Percentiles rank a stretch among this genome's conserved stretches.
Evolutionary conservation across 2,113 vertebrate species (phyloP).

Genomic region (Condylura cristata): DNA sequence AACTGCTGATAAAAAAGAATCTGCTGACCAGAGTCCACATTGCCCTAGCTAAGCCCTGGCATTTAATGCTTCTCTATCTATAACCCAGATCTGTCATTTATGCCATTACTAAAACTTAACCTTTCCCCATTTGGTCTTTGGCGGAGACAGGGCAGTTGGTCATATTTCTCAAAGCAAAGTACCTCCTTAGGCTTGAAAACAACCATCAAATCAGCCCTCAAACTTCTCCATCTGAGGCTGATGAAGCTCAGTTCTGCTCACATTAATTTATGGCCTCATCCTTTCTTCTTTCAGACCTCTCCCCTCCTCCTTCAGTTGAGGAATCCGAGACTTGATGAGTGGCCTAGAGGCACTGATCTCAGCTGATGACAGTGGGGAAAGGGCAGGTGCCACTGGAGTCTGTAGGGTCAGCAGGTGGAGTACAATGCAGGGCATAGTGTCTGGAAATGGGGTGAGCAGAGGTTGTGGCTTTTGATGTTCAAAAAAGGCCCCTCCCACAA

Average conservation of each 20-base stretch:
- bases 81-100: constrained; percentile 42
- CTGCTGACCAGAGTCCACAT: constrained; percentile 9
- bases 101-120: constrained; percentile 50
- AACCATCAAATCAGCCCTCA: background rate
- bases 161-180: constrained; percentile 19
- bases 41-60: constrained; percentile 42
- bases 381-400: background rate
- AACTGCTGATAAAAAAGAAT: constrained; percentile 27
- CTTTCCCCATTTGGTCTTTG: constrained; percentile 33
- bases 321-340: background rate
- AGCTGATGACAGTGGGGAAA: background rate
- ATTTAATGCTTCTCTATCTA: constrained; percentile 28
- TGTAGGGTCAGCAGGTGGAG: background rate
- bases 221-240: background rate
- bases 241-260: background rate
- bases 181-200: background rate
- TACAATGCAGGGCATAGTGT: too few relatives aligned
- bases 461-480: background rate
- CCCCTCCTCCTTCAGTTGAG: background rate
- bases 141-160: background rate
- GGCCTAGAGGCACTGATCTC: background rate
- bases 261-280: background rate
- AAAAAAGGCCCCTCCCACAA: background rate
- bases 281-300: background rate
- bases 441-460: background rate